Evolutionary conservation across 1,140 invertebrate genomes (phyloP).

Genomic region (Eumaeus atala): DNA sequence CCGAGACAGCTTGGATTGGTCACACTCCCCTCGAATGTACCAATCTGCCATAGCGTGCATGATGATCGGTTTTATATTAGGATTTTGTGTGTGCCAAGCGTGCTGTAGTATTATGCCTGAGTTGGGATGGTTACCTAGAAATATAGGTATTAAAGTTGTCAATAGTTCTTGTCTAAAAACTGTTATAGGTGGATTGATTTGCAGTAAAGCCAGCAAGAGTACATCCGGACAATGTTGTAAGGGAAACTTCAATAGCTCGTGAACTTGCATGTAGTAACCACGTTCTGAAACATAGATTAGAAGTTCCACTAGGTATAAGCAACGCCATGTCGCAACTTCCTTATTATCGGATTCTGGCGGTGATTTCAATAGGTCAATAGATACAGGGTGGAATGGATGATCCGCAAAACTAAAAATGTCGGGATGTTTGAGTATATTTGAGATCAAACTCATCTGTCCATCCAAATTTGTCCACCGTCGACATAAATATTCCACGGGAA

Average conservation of each 20-base stretch:
- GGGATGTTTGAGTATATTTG: conserved; percentile 89
- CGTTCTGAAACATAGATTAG: conserved; percentile 90
- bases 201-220: conserved; percentile 88
- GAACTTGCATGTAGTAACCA: conserved; percentile 86
- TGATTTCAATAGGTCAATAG: conserved; percentile 92
- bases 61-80: conserved; percentile 87
- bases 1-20: conserved; percentile 93
- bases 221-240: conserved; percentile 95
- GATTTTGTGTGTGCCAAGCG: conserved; percentile 90
- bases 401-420: conserved; percentile 97
- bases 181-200: conserved; percentile 86
- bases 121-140: conserved; percentile 95
- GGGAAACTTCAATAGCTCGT: conserved; percentile 94
- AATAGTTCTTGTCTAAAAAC: conserved; percentile 89
- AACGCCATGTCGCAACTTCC: conserved; percentile 93
- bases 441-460: conserved; percentile 91
- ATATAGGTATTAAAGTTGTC: conserved; percentile 89
- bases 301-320: conserved; percentile 91
- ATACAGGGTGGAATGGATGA: conserved; percentile 88
- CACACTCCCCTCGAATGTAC: conserved; percentile 93
- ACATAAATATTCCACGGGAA: conserved; percentile 93
- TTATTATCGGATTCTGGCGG: conserved; percentile 94
- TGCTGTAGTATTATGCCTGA: conserved; percentile 94
- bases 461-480: conserved; percentile 94
- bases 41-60: conserved; percentile 98